Conservation (phyloP, 2,113 vertebrate genomes). For the Catharus bicknelli region DNA sequence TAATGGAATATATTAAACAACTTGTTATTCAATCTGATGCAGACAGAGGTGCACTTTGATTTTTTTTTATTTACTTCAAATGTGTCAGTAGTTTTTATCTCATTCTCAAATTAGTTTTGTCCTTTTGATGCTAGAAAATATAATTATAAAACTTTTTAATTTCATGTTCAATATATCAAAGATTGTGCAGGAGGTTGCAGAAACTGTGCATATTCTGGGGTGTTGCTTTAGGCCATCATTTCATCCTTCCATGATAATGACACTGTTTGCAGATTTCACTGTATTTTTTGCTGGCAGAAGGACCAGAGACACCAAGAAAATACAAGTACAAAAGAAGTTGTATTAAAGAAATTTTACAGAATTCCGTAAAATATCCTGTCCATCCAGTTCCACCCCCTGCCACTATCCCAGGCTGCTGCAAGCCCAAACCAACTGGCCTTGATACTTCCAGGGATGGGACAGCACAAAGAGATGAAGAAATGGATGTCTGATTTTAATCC, state of each 20-base stretch:
- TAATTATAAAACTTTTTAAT: neutral
- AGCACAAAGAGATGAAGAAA: neutral
- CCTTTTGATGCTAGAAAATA: constrained; percentile 7
- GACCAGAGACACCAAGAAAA: neutral
- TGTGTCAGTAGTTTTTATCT: neutral
- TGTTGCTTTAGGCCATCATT: neutral
- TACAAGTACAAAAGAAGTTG: neutral
- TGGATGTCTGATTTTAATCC: neutral
- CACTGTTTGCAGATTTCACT: neutral
- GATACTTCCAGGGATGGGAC: neutral
- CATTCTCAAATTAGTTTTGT: neutral
- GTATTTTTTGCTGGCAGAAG: neutral
- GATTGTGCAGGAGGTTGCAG: neutral
- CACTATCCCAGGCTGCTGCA: neutral
- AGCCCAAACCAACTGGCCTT: neutral
- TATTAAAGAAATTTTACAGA: neutral
- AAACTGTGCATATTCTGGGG: neutral
- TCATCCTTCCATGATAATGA: neutral
- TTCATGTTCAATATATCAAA: neutral
- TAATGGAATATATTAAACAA: constrained; percentile 42
- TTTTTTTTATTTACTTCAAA: constrained; percentile 12
- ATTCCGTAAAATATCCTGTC: neutral
- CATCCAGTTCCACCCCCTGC: neutral
- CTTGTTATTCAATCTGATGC: constrained; percentile 2
- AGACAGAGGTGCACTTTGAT: neutral